Percentiles rank a stretch among this genome's conserved stretches.
These are phyloP conservation scores for Campaea margaritaria DNA, from an alignment of 2,888 invertebrate genomes.

Conservation along the genomic window DNA sequence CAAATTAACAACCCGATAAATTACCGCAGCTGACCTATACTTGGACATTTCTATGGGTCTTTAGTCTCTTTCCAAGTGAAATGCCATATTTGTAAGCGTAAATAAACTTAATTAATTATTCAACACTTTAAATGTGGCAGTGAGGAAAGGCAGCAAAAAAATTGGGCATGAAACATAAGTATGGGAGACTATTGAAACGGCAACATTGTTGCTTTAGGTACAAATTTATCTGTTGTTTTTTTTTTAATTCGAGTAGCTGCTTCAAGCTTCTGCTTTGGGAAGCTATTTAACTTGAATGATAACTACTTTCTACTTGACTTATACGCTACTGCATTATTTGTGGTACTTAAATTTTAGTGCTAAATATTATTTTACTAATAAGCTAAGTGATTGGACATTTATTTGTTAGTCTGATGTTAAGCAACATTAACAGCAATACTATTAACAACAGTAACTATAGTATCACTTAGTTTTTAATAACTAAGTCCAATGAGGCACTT, in stretches of 20 bases:
- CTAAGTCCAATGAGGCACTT: too few relatives aligned
- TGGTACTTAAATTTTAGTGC: too few relatives aligned
- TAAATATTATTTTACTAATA: too few relatives aligned
- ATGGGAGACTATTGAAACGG: background rate
- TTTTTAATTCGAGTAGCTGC: background rate
- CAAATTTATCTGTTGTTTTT: background rate
- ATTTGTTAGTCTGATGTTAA: too few relatives aligned
- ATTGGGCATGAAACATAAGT: background rate
- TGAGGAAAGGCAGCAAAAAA: conserved; percentile 12
- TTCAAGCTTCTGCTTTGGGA: background rate
- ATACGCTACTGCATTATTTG: background rate
- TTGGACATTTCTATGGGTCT: conserved; percentile 37
- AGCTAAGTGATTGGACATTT: too few relatives aligned
- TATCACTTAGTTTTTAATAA: too few relatives aligned
- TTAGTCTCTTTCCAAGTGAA: conserved; percentile 33
- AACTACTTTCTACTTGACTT: background rate
- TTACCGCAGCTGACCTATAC: conserved; percentile 48
- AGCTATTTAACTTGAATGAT: background rate
- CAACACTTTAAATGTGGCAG: conserved; percentile 17
- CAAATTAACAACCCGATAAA: conserved; percentile 48
- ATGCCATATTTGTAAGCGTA: conserved; percentile 36
- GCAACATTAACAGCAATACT: too few relatives aligned
- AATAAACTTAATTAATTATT: conserved; percentile 34
- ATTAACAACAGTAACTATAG: too few relatives aligned
- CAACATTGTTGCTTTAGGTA: conserved; percentile 4